Base-by-base conservation (phyloP, 2,888 invertebrate genomes). In the Dynastes grantii region DNA sequence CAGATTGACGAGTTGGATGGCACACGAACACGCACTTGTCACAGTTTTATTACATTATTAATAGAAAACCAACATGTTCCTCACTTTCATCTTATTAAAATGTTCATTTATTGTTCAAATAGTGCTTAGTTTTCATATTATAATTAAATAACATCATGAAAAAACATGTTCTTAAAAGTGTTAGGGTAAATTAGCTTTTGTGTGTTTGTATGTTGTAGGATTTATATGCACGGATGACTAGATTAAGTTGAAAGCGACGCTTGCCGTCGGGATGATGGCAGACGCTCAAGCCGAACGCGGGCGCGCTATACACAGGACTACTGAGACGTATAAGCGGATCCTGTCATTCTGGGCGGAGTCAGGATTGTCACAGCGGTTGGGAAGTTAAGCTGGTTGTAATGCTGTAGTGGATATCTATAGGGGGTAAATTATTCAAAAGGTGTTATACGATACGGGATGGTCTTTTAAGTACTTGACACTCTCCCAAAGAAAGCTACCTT, bases 1-100 rank as follows among this genome's bases (percentile, higher is more conserved):
- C 93, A 93, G 92, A 90, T 92, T 93, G 90, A 83, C 84, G 78
- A 81, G 81, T 81, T 81, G 83, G 81, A 81, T 82, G 81, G 81
- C 82, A 81, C 83, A 77, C 80, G 67, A 81, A 80, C 83, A 82
- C 81, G 70, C 80, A 80, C 83, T 73, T 37, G 49, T 63, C 77
- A 77, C 70, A 68, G 68, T 68, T 51, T 68, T 68, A 27, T 68
- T 68, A 68, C 68, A 68, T 68, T 51, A 68, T 68, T 53, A 68
- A 6, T 58, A 58, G 27, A 29, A 9, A 51, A 68, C 67, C 16
- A 68, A 49, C 49, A 29, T 29, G 27, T 67, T 45, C 40, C 6
- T 45, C 51, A 68, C 51, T 53, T 27, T 68, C 27, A 29, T 68
- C 1, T 80, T 79, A 68, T 53, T 49, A 58, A 63, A 63, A 29